Evolutionary conservation across 2,888 invertebrate genomes (phyloP).

Genomic region (Himalopsyche anomala): DNA sequence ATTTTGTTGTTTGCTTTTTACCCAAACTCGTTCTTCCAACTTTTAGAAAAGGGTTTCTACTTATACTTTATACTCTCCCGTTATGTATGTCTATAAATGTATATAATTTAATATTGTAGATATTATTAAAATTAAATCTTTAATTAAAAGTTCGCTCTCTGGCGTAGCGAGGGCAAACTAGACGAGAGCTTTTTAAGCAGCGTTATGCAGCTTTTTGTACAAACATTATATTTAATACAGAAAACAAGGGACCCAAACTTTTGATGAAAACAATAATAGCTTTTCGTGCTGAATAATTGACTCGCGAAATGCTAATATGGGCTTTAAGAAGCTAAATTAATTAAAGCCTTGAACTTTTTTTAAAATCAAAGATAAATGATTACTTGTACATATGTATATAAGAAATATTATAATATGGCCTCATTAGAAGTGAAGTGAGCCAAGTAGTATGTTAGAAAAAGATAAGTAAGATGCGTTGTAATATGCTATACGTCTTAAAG

Average conservation of each 20-base stretch:
- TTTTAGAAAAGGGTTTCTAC: conserved; percentile 56
- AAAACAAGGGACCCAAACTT: neutral
- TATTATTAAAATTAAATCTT: conserved; percentile 64
- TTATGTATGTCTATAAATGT: neutral
- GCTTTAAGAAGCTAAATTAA: neutral
- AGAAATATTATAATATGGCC: too few species aligned
- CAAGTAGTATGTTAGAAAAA: too few species aligned
- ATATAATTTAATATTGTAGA: conserved; percentile 62
- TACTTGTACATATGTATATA: too few species aligned
- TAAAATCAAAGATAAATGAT: neutral
- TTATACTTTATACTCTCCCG: neutral
- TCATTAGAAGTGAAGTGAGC: too few species aligned
- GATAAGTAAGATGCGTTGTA: too few species aligned
- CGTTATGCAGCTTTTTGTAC: conserved; percentile 36
- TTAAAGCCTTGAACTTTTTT: neutral
- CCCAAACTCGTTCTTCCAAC: conserved; percentile 58
- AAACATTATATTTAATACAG: conserved; percentile 32
- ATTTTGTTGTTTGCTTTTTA: conserved; percentile 62
- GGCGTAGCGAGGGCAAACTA: conserved; percentile 36
- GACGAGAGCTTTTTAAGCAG: conserved; percentile 35
- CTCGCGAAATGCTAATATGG: neutral
- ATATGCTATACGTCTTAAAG: too few species aligned
- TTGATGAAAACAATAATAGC: conserved; percentile 29
- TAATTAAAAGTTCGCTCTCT: conserved; percentile 62
- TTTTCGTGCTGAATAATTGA: conserved; percentile 4